A percentile compares a stretch with the other conserved stretches of the same genome.
Evolutionary conservation across 2,113 vertebrate genomes (phyloP).

Genomic region (Tichodroma muraria): DNA sequence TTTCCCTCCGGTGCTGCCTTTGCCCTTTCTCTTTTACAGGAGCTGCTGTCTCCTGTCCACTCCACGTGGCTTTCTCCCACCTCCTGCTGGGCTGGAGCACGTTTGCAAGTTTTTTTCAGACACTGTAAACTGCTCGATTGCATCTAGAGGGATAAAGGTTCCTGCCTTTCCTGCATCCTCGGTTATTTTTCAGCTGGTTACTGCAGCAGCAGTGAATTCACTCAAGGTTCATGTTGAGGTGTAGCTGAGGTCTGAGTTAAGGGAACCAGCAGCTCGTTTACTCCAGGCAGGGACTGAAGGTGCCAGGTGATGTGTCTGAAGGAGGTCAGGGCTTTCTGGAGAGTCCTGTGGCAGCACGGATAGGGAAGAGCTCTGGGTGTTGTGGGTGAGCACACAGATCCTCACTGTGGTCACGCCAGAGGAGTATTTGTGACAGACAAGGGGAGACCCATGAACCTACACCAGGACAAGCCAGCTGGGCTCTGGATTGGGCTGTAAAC

Average conservation of each 20-base stretch:
- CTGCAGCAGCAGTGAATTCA: not conserved
- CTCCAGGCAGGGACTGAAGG: not conserved
- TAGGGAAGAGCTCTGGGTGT: not conserved
- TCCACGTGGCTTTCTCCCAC: not conserved
- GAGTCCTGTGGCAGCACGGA: fast-evolving
- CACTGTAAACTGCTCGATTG: not conserved
- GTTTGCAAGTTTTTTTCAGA: not conserved
- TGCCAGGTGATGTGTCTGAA: not conserved
- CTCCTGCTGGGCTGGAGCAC: not conserved
- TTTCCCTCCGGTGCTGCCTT: not conserved
- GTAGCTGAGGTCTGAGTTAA: not conserved
- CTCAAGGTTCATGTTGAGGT: not conserved
- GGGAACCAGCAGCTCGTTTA: not conserved
- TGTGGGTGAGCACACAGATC: not conserved
- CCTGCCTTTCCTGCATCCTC: not conserved
- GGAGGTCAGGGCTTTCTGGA: not conserved
- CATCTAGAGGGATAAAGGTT: constrained; percentile 25
- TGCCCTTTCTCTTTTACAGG: not conserved
- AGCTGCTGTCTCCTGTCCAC: not conserved
- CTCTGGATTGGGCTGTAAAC: not conserved
- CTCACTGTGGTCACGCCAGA: fast-evolving
- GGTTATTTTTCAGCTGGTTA: not conserved
- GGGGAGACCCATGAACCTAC: fast-evolving
- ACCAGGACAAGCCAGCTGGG: not conserved
- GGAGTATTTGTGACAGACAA: not conserved